A percentile compares a stretch with the other conserved stretches of the same genome.
Conservation (phyloP, 2,797 vertebrate species). For the Sebastes baramenuke region DNA sequence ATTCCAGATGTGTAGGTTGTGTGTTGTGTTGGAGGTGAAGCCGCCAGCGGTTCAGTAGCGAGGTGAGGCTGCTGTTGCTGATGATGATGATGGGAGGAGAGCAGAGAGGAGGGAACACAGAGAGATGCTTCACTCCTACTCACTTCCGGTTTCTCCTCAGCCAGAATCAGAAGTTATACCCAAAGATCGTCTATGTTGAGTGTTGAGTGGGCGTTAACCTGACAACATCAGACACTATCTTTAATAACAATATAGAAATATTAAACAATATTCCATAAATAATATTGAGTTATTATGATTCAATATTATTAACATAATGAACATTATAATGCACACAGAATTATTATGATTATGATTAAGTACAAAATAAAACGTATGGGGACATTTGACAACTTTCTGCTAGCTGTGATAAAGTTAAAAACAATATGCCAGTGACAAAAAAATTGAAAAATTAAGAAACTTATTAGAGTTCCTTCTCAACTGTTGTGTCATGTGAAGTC, state of each 20-base stretch:
- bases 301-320: too few relatives aligned
- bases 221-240: neutral
- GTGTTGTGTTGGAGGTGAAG: slow-evolving; percentile 21
- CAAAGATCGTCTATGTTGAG: slow-evolving; percentile 43
- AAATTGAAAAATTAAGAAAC: too few relatives aligned
- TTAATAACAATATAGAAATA: too few relatives aligned
- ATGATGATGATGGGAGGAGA: slow-evolving; percentile 31
- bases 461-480: neutral
- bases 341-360: neutral
- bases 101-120: neutral
- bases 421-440: too few relatives aligned
- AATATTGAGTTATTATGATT: neutral
- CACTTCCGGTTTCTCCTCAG: slow-evolving; percentile 34
- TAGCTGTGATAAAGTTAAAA: neutral
- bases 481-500: neutral
- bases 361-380: neutral
- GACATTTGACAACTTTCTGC: neutral
- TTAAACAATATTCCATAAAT: neutral
- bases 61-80: slow-evolving; percentile 62
- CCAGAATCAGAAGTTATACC: neutral
- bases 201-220: neutral
- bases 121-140: slow-evolving; percentile 42
- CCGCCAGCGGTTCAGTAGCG: slow-evolving; percentile 63
- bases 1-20: slow-evolving; percentile 63
- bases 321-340: too few relatives aligned